A percentile compares a stretch with the other conserved stretches of the same genome.
These are phyloP conservation scores for Epinephelus coioides DNA, from an alignment of 2,797 vertebrate species.

Conservation along the genomic window DNA sequence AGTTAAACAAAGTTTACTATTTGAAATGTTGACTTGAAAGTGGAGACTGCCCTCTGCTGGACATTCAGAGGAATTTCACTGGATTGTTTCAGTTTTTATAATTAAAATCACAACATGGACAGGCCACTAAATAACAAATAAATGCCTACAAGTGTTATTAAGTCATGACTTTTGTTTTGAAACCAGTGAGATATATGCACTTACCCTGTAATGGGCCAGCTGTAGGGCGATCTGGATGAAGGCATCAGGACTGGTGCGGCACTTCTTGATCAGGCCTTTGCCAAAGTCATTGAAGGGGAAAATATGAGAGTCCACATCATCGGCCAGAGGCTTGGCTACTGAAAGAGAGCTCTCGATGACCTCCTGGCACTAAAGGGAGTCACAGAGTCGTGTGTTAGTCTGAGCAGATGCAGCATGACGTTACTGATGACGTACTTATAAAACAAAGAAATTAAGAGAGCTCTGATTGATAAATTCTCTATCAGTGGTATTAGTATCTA, in stretches of 20 bases:
- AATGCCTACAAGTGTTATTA: not conserved
- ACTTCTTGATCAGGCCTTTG: slow-evolving; percentile 95
- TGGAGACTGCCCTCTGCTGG: slow-evolving; percentile 72
- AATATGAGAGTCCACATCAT: slow-evolving; percentile 93
- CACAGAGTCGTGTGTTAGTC: slow-evolving; percentile 27
- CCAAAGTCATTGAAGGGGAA: slow-evolving; percentile 92
- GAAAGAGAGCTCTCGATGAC: slow-evolving; percentile 89
- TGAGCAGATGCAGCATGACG: not conserved
- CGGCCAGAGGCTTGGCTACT: slow-evolving; percentile 87
- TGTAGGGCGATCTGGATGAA: slow-evolving; percentile 96
- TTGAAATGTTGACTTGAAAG: not conserved
- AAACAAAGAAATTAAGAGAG: not conserved
- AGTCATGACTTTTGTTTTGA: not conserved
- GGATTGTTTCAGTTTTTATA: not conserved
- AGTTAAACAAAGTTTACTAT: not conserved
- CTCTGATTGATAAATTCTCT: not conserved
- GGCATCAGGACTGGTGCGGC: slow-evolving; percentile 93
- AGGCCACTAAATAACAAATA: not conserved
- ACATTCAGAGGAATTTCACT: not conserved
- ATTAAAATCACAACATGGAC: not conserved
- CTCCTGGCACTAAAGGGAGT: slow-evolving; percentile 88
- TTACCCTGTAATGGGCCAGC: slow-evolving; percentile 94
- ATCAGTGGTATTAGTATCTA: not conserved
- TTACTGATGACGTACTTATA: not conserved
- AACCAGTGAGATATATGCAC: not conserved